Evolutionary conservation across 1,140 invertebrate genomes (phyloP).

Genomic region (Gonatopus flavifemur): DNA sequence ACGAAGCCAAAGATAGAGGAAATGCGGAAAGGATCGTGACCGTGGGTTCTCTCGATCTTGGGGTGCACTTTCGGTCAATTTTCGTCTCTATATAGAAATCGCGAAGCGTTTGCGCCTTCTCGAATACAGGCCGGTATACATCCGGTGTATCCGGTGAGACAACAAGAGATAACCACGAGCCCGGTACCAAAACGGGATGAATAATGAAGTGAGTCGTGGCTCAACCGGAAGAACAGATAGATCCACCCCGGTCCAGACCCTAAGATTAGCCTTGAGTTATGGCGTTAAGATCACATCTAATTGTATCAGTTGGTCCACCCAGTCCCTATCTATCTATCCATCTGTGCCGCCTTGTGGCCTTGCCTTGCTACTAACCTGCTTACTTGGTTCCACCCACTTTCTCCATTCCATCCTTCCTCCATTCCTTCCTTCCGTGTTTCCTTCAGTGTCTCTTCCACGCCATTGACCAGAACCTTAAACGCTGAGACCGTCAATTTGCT

Average conservation of each 20-base stretch:
- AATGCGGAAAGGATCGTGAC: too few species aligned
- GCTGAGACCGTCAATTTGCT: slow-evolving; percentile 36
- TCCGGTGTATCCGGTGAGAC: slow-evolving; percentile 44
- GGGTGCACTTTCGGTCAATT: too few species aligned
- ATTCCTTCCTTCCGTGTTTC: too few species aligned
- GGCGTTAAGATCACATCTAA: slow-evolving; percentile 58
- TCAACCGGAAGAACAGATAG: slow-evolving; percentile 47
- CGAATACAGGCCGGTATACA: slow-evolving; percentile 41
- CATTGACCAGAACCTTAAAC: slow-evolving; percentile 52
- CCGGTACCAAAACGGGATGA: slow-evolving; percentile 47
- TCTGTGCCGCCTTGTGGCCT: slow-evolving; percentile 42
- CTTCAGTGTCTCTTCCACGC: slow-evolving; percentile 47
- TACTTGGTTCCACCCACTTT: slow-evolving; percentile 37
- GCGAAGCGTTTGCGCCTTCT: too few species aligned
- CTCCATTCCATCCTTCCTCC: too few species aligned
- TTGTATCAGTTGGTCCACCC: slow-evolving; percentile 54
- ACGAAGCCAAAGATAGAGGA: too few species aligned
- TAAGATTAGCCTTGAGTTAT: slow-evolving; percentile 58
- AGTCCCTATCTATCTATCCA: slow-evolving; percentile 45
- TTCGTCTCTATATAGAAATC: too few species aligned
- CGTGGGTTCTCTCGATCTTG: too few species aligned
- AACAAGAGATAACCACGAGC: slow-evolving; percentile 41
- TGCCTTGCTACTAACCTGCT: slow-evolving; percentile 45
- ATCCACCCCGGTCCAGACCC: slow-evolving; percentile 36
- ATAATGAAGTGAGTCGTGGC: slow-evolving; percentile 57